A percentile compares a stretch with the other conserved stretches of the same genome.
These are phyloP conservation scores for Pocillopora meandrina DNA, from an alignment of 92 coral and sea anemone genomes.

Conservation along the genomic window DNA sequence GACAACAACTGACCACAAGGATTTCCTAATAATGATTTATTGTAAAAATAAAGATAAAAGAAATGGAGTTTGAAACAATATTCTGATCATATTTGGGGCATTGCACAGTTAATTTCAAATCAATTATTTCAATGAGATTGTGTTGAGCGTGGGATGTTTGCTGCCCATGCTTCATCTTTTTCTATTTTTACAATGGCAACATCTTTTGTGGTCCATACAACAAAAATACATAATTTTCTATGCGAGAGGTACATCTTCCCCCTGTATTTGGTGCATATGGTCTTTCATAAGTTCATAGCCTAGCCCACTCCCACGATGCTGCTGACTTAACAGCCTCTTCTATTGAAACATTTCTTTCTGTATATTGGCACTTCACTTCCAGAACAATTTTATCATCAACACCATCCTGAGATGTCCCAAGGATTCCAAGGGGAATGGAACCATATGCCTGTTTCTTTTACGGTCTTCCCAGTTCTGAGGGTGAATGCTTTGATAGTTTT, in stretches of 20 bases:
- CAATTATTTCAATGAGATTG: slow-evolving; percentile 49
- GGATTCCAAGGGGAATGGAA: not conserved
- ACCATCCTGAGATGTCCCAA: not conserved
- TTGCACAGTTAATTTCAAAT: not conserved
- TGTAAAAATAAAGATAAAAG: no score
- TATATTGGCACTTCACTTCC: not conserved
- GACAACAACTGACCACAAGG: no score
- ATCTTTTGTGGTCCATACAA: slow-evolving; percentile 54
- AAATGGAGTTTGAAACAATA: no score
- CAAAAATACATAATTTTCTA: slow-evolving; percentile 39
- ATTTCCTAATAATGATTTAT: no score
- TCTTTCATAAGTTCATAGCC: slow-evolving; percentile 9
- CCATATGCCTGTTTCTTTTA: slow-evolving; percentile 4
- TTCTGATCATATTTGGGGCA: no score
- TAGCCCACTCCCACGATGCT: slow-evolving; percentile 31
- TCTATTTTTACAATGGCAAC: slow-evolving; percentile 18
- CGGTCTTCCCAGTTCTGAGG: not conserved
- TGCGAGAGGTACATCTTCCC: slow-evolving; percentile 42
- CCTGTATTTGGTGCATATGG: slow-evolving; percentile 65
- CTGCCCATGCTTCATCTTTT: slow-evolving; percentile 48
- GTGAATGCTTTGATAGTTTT: slow-evolving; percentile 8
- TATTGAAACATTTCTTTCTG: slow-evolving; percentile 5
- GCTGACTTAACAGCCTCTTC: slow-evolving; percentile 38
- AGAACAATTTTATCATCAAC: not conserved
- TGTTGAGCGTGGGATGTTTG: slow-evolving; percentile 33